A percentile compares a stretch with the other conserved stretches of the same genome.
phyloP scores from a whole-genome alignment of 2,113 vertebrate genomes.

The Bufo bufo region DNA sequence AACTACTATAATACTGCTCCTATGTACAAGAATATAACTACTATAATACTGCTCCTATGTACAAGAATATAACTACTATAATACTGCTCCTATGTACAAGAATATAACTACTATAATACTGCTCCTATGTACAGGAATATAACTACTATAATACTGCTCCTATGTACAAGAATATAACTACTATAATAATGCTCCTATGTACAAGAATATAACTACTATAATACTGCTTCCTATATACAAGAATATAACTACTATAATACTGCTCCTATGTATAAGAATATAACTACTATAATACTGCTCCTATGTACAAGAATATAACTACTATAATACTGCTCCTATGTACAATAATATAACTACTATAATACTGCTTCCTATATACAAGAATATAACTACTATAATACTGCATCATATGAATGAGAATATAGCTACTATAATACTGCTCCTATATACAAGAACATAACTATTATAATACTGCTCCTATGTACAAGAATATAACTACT shows the following conservation, averaged over 20 bases:
- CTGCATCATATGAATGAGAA: neutral
- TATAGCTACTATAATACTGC: constrained; percentile 8
- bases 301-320: constrained; percentile 2
- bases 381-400: neutral
- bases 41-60: too few relatives aligned
- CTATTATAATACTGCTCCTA: neutral
- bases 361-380: neutral
- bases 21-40: too few relatives aligned
- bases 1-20: too few relatives aligned
- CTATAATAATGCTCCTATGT: neutral
- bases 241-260: constrained; percentile 6
- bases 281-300: neutral
- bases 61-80: neutral
- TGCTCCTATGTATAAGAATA: neutral
- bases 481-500: neutral
- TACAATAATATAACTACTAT: neutral
- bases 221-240: neutral
- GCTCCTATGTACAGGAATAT: too few relatives aligned
- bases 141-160: too few relatives aligned
- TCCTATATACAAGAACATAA: neutral
- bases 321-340: neutral
- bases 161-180: neutral
- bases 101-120: neutral
- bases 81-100: neutral
- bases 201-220: constrained; percentile 13